phyloP scores from a whole-genome alignment of 2,888 invertebrate species.

The Helobdella robusta region DNA sequence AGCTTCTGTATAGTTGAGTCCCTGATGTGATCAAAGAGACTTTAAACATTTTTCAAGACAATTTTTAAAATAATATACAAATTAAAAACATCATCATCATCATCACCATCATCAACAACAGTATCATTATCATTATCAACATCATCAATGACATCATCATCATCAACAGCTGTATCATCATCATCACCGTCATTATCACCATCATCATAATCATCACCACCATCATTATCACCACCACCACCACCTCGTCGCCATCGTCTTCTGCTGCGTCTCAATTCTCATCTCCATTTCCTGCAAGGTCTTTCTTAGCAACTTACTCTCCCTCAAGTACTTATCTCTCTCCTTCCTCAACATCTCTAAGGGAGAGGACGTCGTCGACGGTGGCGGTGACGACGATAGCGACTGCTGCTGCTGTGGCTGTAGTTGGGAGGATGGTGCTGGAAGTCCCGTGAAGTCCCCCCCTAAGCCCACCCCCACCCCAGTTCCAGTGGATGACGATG shows the following conservation, averaged over 20 bases:
- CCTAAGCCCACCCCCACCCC: constrained; percentile 82
- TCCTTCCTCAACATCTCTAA: constrained; percentile 66
- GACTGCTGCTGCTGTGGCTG: neutral
- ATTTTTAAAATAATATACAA: too few species aligned
- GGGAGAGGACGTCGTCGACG: constrained; percentile 27
- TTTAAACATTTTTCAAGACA: too few species aligned
- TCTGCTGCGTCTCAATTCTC: constrained; percentile 93
- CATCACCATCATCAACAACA: too few species aligned
- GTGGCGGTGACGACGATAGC: neutral
- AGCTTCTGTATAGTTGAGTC: constrained; percentile 97
- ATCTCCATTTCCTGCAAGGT: constrained; percentile 61
- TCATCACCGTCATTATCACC: too few species aligned
- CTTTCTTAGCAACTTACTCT: constrained; percentile 32
- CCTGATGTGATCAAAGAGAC: too few species aligned
- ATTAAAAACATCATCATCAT: too few species aligned
- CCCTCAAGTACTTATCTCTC: constrained; percentile 75
- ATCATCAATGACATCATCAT: too few species aligned
- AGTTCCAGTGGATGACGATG: constrained; percentile 36
- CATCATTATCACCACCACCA: too few species aligned
- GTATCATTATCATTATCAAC: too few species aligned
- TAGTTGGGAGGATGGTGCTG: neutral
- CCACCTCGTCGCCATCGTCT: constrained; percentile 85
- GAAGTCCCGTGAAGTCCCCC: constrained; percentile 69
- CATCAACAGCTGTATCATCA: too few species aligned
- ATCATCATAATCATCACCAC: too few species aligned